A percentile compares a stretch with the other conserved stretches of the same genome.
These are phyloP conservation scores for Aphaenogaster rudis DNA, from an alignment of 1,140 invertebrate species.

Conservation along the genomic window DNA sequence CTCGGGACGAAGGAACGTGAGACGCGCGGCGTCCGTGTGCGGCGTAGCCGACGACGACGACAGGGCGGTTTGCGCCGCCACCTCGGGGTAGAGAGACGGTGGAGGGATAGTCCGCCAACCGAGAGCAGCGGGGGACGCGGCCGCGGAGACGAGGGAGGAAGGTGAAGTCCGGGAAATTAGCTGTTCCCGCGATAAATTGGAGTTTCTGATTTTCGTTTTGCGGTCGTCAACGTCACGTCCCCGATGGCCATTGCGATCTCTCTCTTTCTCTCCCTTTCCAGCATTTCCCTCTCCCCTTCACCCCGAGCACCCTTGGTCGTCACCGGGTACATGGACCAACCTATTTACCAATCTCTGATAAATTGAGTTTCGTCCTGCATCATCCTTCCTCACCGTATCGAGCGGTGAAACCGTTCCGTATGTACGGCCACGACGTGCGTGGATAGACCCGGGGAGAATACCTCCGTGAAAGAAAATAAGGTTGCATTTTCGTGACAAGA, in stretches of 20 bases:
- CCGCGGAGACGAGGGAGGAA: neutral
- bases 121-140: neutral
- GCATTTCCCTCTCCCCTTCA: neutral
- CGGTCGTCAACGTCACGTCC: conserved; percentile 78
- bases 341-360: conserved; percentile 80
- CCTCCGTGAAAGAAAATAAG: conserved; percentile 41
- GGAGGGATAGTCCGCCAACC: neutral
- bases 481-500: neutral
- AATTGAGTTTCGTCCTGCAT: conserved; percentile 73
- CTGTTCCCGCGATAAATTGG: conserved; percentile 78
- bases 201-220: conserved; percentile 80
- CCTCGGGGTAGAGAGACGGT: neutral
- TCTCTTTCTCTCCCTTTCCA: neutral
- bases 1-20: conserved; percentile 57
- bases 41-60: conserved; percentile 42
- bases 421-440: neutral
- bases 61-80: conserved; percentile 37
- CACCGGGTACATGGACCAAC: conserved; percentile 63
- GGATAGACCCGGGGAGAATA: neutral
- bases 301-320: conserved; percentile 23
- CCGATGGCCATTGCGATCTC: conserved; percentile 63
- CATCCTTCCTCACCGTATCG: conserved; percentile 48
- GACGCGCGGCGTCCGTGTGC: conserved; percentile 44
- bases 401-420: conserved; percentile 20
- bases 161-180: conserved; percentile 75